phyloP scores from a whole-genome alignment of 2,113 vertebrate species.

The Callaeas wilsoni region DNA sequence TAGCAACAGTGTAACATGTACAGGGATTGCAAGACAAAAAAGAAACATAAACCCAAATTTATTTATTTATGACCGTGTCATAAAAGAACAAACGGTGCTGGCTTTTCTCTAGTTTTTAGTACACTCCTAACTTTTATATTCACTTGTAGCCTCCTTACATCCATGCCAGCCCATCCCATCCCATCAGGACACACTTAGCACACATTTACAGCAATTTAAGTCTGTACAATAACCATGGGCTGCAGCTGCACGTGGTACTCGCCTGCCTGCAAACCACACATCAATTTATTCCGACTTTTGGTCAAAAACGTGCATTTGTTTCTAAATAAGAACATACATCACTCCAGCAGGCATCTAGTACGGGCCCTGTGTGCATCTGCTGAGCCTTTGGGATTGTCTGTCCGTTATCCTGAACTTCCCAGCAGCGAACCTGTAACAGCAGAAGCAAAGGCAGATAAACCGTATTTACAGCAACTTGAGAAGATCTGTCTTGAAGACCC shows the following conservation, averaged over 20 bases:
- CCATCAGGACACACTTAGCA: background rate
- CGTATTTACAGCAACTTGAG: background rate
- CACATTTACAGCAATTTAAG: background rate
- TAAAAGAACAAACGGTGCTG: background rate
- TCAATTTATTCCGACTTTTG: background rate
- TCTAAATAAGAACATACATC: constrained; percentile 77
- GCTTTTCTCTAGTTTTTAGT: background rate
- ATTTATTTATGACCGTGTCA: fast-evolving
- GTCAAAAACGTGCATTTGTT: background rate
- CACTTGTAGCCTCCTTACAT: background rate
- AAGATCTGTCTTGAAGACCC: background rate
- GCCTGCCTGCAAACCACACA: background rate
- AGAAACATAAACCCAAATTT: background rate
- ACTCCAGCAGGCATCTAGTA: constrained; percentile 94
- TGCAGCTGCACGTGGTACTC: background rate
- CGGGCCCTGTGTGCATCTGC: constrained; percentile 97
- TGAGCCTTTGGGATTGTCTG: constrained; percentile 98
- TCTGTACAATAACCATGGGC: fast-evolving
- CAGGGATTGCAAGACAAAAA: background rate
- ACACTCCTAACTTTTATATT: background rate
- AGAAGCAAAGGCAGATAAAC: background rate
- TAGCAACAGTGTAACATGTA: background rate
- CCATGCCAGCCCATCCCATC: background rate
- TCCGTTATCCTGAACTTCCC: constrained; percentile 98
- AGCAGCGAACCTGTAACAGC: constrained; percentile 87